Base-by-base conservation (phyloP, 2,888 invertebrate genomes). In the Erannis defoliaria region DNA sequence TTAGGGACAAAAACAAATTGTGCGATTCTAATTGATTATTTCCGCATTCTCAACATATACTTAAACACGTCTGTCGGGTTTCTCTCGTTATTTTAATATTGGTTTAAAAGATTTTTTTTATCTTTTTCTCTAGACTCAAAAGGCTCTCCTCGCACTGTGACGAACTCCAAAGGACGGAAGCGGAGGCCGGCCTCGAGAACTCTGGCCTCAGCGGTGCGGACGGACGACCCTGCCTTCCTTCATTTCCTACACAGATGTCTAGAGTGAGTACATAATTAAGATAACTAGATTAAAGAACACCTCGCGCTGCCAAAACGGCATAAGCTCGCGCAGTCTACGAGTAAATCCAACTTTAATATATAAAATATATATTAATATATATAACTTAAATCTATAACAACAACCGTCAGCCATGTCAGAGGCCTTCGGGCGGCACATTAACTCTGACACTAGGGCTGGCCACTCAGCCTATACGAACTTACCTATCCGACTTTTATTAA, bases 141-240 rank as follows among this genome's bases (percentile, higher is more conserved):
- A 85, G 98, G 98, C 71, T 96, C 96, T 72, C 98, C 98, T 2
- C 95, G 98, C 66, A 97, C 96, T 81, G 96, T 98, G 76, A 98
- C 97, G 38, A 99, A 99, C 87, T 98, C 97, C 67, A 98, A 98
- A 88, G 98, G 98, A 0, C 96, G 97, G 75, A 98, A 98, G 90
- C 94, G 99, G 51, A 94, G 97, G 77, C 98, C 98, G 0, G 97
- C 96, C 35, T 96, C 97, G 66, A 96, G 97, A 78, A 96, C 96
- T 60, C 93, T 99, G 56, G 94, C 96, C 16, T 94, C 96, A 78
- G 97, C 97, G 31, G 94, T 98, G 57, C 95, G 97, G 74, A 97
- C 97, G 76, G 96, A 96, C 79, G 98, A 99, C 87, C 94, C 96
- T 14, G 94, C 97, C 68, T 99, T 99, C 92, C 95, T 98, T 42